Conservation (phyloP, 2,113 vertebrate genomes). For the Otolemur garnettii region DNA sequence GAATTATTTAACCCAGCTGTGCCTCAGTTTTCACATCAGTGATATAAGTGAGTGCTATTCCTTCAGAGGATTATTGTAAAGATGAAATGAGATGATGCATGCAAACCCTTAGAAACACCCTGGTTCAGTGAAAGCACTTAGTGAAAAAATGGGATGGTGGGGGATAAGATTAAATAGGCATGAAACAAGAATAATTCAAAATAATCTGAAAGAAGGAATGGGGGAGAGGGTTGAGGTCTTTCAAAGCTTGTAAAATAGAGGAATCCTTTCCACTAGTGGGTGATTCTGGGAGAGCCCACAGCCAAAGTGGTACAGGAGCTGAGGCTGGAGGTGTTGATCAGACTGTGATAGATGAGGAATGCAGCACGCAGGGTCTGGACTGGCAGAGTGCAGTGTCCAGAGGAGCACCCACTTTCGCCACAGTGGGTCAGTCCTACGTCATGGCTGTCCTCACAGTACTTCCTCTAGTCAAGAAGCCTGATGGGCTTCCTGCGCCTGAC, state of each 20-base stretch:
- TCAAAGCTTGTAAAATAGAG: not conserved
- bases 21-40: not conserved
- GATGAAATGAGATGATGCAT: not conserved
- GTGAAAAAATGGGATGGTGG: not conserved
- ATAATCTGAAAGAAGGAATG: not conserved
- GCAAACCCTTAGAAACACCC: not conserved
- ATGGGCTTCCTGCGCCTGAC: fast-evolving
- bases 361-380: too few relatives aligned
- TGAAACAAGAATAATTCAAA: not conserved
- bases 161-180: not conserved
- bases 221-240: not conserved
- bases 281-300: not conserved
- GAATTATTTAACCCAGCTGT: not conserved
- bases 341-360: fast-evolving
- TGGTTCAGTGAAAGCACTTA: not conserved
- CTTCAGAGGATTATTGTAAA: not conserved
- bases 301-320: too few relatives aligned
- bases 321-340: not conserved
- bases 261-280: not conserved
- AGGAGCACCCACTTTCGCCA: not conserved
- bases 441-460: not conserved
- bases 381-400: fast-evolving
- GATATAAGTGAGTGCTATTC: not conserved
- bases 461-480: not conserved
- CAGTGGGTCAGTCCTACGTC: fast-evolving